Evolutionary conservation across 2,888 invertebrate species (phyloP).

Genomic region (Chloromyia formosa): DNA sequence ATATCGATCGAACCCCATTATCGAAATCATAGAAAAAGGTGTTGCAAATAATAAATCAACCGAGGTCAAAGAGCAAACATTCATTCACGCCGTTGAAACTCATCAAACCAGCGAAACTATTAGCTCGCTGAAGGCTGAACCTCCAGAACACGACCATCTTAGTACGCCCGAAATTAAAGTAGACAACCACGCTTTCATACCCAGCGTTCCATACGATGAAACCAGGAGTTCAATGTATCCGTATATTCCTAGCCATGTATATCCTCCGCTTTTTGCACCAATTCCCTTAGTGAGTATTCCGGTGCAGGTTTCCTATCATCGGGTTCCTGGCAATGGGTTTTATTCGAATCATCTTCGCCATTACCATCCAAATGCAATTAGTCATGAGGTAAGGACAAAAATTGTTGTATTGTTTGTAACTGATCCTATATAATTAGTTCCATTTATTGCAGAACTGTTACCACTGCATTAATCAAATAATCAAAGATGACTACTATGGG

Average conservation of each 20-base stretch:
- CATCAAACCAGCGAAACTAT: neutral
- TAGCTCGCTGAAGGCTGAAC: too few relatives aligned
- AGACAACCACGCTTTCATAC: neutral
- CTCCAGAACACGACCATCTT: neutral
- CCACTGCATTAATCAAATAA: conserved; percentile 22
- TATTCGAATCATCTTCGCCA: neutral
- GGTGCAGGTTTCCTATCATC: neutral
- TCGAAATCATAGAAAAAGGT: conserved; percentile 68
- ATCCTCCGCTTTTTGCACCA: neutral
- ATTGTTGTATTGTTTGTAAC: neutral
- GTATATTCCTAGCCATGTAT: neutral
- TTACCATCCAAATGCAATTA: neutral
- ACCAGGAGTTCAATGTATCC: neutral
- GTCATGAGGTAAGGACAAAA: neutral
- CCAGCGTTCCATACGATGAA: neutral
- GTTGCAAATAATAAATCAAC: neutral
- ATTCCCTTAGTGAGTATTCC: neutral
- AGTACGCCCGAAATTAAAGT: neutral
- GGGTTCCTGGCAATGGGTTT: neutral
- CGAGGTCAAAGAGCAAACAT: neutral
- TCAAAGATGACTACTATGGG: conserved; percentile 64
- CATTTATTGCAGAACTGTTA: conserved; percentile 29
- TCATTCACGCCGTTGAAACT: neutral
- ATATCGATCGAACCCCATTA: conserved; percentile 52
- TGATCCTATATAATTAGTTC: neutral